Base-by-base conservation (phyloP, 2,888 invertebrate species). In the Horisme vitalbata region DNA sequence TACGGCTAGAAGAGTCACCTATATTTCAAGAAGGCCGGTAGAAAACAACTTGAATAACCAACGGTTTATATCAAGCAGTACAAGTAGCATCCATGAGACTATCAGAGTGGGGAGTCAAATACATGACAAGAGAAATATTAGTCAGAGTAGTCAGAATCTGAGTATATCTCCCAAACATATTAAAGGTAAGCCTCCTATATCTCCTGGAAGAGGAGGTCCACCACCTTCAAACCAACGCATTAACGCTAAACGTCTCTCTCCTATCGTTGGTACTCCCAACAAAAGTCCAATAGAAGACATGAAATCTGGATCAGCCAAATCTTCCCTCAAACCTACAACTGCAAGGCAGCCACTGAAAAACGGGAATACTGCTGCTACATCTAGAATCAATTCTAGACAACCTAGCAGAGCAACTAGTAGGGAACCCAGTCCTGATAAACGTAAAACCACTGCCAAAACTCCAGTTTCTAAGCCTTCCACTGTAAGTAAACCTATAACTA, bases 241-340 rank as follows among this genome's bases (percentile, higher is more conserved):
- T 2, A 90, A 85, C 44, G 62, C 89, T 7, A 90, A 90, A 73
- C 71, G 90, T 33, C 65, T 90, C 1, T 90, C 90, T 6, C 90
- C 90, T 3, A 90, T 90, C 15, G 89, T 88, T 26, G 88, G 90
- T 1, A 90, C 90, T 5, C 90, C 90, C 18, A 90, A 77, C 45
- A 90, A 90, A 71, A 90, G 83, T 63, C 89, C 88, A n/a, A 60
- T 66, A 20, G 87, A 84, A 51, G 81, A 83, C 39, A 58, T 63
- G 3, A 88, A 87, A 57, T 74, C 83, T 31, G 63, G 84, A 12
- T 13, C 26, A 14, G 13, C 7, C 6, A 49, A 44, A 36, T 18
- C 49, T n/a, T 48, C 48, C n/a, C 39, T 44, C 4, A 49, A 49
- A 24, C 76, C 82, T 5, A 82, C 75, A 65, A 71, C 75, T 14